Evolutionary conservation across 2,797 vertebrate species (phyloP), one percentile per base, ranked within the genome.

Genomic region (Trichosurus vulpecula): DNA sequence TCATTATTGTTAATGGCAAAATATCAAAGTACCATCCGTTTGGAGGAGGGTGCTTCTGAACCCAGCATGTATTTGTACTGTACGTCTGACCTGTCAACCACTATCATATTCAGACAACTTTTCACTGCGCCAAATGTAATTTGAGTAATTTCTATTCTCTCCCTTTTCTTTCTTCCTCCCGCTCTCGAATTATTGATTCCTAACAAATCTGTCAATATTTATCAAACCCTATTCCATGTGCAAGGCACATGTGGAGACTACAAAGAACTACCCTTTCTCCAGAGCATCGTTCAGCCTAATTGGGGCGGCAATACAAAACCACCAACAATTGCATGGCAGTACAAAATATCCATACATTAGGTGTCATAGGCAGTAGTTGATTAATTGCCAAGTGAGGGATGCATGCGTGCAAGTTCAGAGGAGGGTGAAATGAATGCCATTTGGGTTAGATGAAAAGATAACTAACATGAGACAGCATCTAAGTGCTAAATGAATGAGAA

Each of bases 21-120:
- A 81, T 81, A 16, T n/a, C 87, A 96, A 94, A 96, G 54, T 91
- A 96, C 90, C 54, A 91, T 96, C 96, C 97, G 87, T 56, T 27
- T 56, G 55, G 55, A 94, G 54, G 96, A 25, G 92, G 94, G 52
- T 74, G 97, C 95, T 92, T 93, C 95, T 66, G 96, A 95, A 53
- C 96, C 93, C 96, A 90, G 93, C 31, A 91, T 96, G 41, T 92
- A 96, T 97, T 97, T 97, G 96, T 55, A 89, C 52, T 66, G 66
- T 92, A 93, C 91, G 66, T 94, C 93, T 95, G 94, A 95, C 91
- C 94, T 93, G 94, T 93, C 31, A 96, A 95, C 29, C 4, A 95
- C 56, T 94, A 19, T 51, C 74, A 93, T 90, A 94, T 95, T 92
- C 52, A 31, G 90, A 94, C 92, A 11, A 92, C 93, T 93, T 96